These are phyloP conservation scores for Agrotis segetum DNA, from an alignment of 2,888 invertebrate species.

Conservation along the genomic window DNA sequence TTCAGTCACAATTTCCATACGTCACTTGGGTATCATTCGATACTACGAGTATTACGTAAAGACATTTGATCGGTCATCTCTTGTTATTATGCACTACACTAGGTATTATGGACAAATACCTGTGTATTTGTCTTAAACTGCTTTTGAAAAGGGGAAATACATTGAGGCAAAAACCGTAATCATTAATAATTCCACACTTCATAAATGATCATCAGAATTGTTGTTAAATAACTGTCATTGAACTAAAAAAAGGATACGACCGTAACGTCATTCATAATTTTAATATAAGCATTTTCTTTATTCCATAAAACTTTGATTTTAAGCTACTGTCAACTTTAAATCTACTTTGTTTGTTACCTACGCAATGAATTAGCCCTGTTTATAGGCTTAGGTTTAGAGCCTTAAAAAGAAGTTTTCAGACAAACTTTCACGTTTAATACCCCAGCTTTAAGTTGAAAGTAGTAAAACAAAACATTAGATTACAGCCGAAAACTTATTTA, in stretches of 20 bases:
- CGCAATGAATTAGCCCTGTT: slow-evolving; percentile 36
- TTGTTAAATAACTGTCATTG: background rate
- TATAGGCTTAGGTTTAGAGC: slow-evolving; percentile 33
- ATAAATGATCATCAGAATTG: background rate
- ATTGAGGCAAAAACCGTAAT: too few species aligned
- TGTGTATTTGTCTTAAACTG: background rate
- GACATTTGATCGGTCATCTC: background rate
- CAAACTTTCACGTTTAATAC: slow-evolving; percentile 43
- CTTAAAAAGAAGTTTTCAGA: slow-evolving; percentile 37
- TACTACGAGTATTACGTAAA: background rate
- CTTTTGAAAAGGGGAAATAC: background rate
- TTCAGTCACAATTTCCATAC: too few species aligned
- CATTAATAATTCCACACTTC: background rate
- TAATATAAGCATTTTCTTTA: slow-evolving; percentile 8
- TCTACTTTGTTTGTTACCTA: slow-evolving; percentile 29
- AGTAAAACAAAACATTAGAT: slow-evolving; percentile 48
- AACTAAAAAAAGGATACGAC: background rate
- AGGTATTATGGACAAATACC: background rate
- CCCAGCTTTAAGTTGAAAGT: slow-evolving; percentile 45
- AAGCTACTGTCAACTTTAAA: slow-evolving; percentile 35
- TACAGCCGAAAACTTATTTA: slow-evolving; percentile 50
- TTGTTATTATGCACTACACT: background rate
- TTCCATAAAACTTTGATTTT: slow-evolving; percentile 23
- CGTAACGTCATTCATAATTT: slow-evolving; percentile 3
- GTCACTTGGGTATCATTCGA: background rate